These are phyloP conservation scores for Pangasius djambal DNA, from an alignment of 2,797 vertebrate genomes.

Conservation along the genomic window DNA sequence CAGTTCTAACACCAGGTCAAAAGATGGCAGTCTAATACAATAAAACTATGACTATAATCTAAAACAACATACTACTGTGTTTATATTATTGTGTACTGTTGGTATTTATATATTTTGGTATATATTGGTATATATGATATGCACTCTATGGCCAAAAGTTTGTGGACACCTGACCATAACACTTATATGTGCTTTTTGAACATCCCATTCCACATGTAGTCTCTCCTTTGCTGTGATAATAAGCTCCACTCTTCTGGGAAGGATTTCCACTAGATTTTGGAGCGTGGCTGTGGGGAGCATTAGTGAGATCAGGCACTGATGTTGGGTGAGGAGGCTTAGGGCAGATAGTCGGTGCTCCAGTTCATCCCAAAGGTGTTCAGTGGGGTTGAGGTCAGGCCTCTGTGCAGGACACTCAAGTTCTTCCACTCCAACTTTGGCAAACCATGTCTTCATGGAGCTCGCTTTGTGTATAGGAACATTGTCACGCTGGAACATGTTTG, in stretches of 20 bases:
- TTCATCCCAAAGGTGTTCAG: neutral
- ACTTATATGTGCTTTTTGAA: neutral
- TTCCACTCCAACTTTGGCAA: neutral
- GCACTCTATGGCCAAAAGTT: neutral
- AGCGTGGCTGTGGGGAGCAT: neutral
- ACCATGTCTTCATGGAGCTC: neutral
- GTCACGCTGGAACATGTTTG: neutral
- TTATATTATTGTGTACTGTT: neutral
- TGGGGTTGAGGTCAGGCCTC: neutral
- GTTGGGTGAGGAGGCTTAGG: neutral
- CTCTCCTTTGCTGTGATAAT: neutral
- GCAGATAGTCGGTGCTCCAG: neutral
- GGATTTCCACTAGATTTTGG: neutral
- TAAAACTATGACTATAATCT: neutral
- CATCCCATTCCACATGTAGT: neutral
- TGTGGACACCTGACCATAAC: neutral
- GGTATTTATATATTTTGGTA: no score
- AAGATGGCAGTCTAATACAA: conserved; percentile 22
- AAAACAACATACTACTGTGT: neutral
- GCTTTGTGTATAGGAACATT: neutral
- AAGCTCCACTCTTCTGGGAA: no score
- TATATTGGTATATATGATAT: neutral
- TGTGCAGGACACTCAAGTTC: neutral
- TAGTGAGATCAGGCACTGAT: neutral
- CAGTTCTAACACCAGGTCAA: neutral